Evolutionary conservation across 2,797 vertebrate species (phyloP).

Genomic region (Anniella stebbinsi): DNA sequence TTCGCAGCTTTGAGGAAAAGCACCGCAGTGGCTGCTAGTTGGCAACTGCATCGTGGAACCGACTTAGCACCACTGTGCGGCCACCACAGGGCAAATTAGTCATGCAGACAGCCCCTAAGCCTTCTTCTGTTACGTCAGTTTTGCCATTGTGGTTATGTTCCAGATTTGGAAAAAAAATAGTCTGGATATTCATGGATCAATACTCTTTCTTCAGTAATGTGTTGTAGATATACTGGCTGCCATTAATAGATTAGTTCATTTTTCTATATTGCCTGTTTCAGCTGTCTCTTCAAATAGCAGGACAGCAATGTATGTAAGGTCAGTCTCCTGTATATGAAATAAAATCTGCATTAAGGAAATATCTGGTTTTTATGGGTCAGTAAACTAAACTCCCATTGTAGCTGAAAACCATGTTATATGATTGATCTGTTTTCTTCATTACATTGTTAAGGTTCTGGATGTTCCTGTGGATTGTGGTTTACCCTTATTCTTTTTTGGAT

Average conservation of each 20-base stretch:
- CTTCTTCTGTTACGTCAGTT: not conserved
- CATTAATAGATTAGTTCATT: too few relatives aligned
- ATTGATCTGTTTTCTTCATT: not conserved
- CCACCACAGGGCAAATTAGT: too few relatives aligned
- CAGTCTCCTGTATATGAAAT: not conserved
- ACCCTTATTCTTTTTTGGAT: not conserved
- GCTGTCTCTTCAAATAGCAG: too few relatives aligned
- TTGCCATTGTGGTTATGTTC: not conserved
- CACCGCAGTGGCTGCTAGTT: too few relatives aligned
- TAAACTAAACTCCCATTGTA: not conserved
- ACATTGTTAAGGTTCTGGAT: not conserved
- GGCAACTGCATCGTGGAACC: too few relatives aligned
- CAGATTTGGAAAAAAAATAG: not conserved
- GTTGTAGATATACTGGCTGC: too few relatives aligned
- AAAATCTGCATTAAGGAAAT: not conserved
- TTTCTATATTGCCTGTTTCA: too few relatives aligned
- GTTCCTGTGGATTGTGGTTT: not conserved
- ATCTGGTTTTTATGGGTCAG: not conserved
- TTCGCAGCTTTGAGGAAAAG: too few relatives aligned
- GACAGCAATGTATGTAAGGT: not conserved
- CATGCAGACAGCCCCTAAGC: not conserved
- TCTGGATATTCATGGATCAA: too few relatives aligned
- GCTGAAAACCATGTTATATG: not conserved
- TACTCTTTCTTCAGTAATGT: too few relatives aligned
- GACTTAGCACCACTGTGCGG: too few relatives aligned